Evolutionary conservation across 2,888 invertebrate species (phyloP).

Genomic region (Erebia palarica): DNA sequence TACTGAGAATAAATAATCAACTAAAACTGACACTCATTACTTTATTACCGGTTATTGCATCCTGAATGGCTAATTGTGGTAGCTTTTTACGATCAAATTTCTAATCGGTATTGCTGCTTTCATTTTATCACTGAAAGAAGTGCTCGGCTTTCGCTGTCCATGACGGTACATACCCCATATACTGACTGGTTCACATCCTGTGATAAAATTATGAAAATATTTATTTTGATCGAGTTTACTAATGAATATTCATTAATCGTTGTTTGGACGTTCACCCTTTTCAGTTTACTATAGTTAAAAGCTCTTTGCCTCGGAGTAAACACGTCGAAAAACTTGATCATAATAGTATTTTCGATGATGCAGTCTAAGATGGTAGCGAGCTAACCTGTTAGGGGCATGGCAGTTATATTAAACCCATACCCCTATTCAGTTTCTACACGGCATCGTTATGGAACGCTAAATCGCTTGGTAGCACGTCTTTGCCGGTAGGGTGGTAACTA

Average conservation of each 20-base stretch:
- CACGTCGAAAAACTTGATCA: no score
- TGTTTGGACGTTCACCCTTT: no score
- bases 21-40: constrained; percentile 49
- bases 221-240: no score
- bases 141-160: constrained; percentile 61
- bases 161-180: constrained; percentile 67
- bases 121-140: constrained; percentile 52
- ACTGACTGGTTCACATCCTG: constrained; percentile 67
- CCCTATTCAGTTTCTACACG: no score
- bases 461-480: no score
- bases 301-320: no score
- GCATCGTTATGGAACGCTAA: no score
- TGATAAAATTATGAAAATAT: constrained; percentile 15
- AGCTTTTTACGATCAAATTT: constrained; percentile 57
- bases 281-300: background rate
- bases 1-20: constrained; percentile 41
- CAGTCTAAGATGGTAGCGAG: no score
- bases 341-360: no score
- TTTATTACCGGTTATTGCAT: constrained; percentile 39
- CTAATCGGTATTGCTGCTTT: constrained; percentile 55
- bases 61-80: constrained; percentile 46
- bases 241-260: no score
- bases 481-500: no score
- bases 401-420: no score
- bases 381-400: constrained; percentile 63